phyloP scores from a whole-genome alignment of 2,113 vertebrate species.

The Odocoileus hemionus region DNA sequence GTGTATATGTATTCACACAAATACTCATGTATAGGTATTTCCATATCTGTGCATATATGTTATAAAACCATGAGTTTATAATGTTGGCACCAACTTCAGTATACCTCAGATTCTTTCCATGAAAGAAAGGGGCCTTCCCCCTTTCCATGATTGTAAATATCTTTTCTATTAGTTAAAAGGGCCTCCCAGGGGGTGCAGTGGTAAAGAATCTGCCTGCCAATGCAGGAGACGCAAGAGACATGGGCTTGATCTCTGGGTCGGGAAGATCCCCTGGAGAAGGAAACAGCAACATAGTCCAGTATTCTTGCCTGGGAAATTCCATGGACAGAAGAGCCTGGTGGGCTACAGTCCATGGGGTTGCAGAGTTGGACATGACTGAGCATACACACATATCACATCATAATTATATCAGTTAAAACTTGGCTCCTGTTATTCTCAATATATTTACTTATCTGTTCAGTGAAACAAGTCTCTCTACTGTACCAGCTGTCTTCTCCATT shows the following conservation, averaged over 20 bases:
- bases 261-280: background rate
- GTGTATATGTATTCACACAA: background rate
- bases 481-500: background rate
- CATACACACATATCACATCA: background rate
- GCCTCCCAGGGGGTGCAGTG: background rate
- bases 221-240: background rate
- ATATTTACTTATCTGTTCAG: background rate
- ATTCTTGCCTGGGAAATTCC: background rate
- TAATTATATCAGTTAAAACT: background rate
- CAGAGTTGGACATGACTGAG: background rate
- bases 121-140: background rate
- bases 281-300: background rate
- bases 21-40: background rate
- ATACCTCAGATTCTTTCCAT: background rate
- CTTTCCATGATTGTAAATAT: background rate
- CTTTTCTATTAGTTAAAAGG: background rate
- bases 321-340: background rate
- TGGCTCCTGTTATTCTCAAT: background rate
- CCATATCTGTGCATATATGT: background rate
- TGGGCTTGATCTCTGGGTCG: background rate
- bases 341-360: background rate
- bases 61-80: background rate
- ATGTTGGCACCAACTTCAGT: background rate
- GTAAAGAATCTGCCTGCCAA: background rate
- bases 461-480: background rate